Evolutionary conservation across 2,797 vertebrate genomes (phyloP), one percentile per base, ranked within the genome.

Genomic region (Enteromius anoplus): DNA sequence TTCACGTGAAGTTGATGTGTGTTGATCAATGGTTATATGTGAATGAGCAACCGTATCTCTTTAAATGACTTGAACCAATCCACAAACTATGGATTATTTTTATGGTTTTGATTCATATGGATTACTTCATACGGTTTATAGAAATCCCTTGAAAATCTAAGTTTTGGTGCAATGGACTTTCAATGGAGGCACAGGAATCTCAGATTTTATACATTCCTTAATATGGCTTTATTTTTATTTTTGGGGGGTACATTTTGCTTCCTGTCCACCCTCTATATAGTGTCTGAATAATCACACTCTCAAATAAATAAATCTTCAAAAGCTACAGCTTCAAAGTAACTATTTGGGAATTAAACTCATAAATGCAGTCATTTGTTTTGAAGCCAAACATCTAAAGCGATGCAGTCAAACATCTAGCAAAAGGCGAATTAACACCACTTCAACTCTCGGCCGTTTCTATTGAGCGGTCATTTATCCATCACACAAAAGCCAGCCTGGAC

Each of bases 391-490:
- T 58, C 21, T 40, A n/a, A 73, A 73, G 26, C 17, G 21, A 32
- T 58, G 26, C 26, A 15, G 40, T 65, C 40, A 78, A 42, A 66
- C 49, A 19, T 69, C 23, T 14, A 45, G 9, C 23, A 66, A 80
- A 40, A 72, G 5, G 0, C 0, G 0, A 21, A 75, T 34, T 40
- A 82, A 53, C 60, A 47, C 77, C 21, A 37, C 47, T 69, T 15
- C 47, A 82, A 40, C 60, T 82, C 51, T 76, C 53, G 68, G 64
- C 68, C 40, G 47, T 76, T 76, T 80, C n/a, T 64, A 81, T 51
- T 77, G 78, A 85, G 42, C 64, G 84, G 78, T 71, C 68, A 70
- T 86, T 84, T 75, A 62, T 65, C 42, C 65, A 77, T 10, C 42
- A 42, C 75, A 82, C 79, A 81, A 84, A 82, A 84, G 58, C 60